Evolutionary conservation across 2,888 invertebrate genomes (phyloP), one percentile per base, ranked within the genome.

Genomic region (Ophioninae sp.): DNA sequence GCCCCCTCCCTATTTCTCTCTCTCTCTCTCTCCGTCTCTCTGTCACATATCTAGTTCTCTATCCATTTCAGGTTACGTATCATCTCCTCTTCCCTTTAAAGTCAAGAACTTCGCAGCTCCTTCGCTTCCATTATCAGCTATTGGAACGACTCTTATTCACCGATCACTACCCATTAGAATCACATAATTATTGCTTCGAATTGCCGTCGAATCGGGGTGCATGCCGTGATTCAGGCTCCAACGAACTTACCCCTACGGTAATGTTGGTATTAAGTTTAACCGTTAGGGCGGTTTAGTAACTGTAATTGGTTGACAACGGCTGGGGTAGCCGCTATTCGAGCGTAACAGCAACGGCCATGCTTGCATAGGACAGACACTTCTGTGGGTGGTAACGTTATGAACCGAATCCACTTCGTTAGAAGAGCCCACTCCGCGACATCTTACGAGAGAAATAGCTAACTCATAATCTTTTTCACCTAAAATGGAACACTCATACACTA

Each of bases 101-200:
- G 44, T 57, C 59, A n/a, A 57, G n/a, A 59, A 76, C 41, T 61
- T 59, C 23, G 39, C 44, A 39, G 39, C 41, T 13, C 59, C n/a
- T 44, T 61, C 44, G 7, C 50, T 41, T 65, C 74, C n/a, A 79
- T 76, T 76, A 83, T 79, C 67, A 76, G 39, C 41, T 56, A 41
- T 21, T 56, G 59, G 76, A 76, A 50, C 72, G 62, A 56, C 30
- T 59, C 59, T 50, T 67, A 72, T 72, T 68, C 59, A 59, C 50
- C 23, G 73, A 77, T 80, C 79, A 72, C 69, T 68, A 83, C 76
- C 73, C 68, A 80, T 80, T 62, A 77, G 41, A 65, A 37, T 21
- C 72, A 75, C 62, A 76, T 79, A 67, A 83, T 79, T 83, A 79
- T 82, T 78, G 69, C 67, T 65, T 76, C 61, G 61, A 79, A 83